These are phyloP conservation scores for Branchellion lobata DNA, from an alignment of 2,888 invertebrate genomes.

Conservation along the genomic window DNA sequence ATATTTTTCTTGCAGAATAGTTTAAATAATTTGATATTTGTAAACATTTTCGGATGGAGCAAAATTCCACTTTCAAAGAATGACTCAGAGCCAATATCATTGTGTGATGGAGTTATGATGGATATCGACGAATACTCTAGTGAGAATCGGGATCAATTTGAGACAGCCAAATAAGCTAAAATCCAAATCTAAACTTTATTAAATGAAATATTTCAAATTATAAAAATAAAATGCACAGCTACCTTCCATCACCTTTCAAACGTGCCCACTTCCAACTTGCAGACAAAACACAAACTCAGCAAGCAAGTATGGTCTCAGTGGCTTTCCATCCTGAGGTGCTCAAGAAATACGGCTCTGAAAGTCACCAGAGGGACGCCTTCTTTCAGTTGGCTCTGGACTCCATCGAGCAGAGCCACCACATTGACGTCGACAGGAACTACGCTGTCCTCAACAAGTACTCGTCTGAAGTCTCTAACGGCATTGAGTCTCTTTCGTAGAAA, in stretches of 20 bases:
- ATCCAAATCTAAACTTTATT: too few relatives aligned
- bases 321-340: slow-evolving; percentile 20
- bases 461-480: neutral
- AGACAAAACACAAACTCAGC: neutral
- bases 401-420: neutral
- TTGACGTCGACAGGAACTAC: neutral
- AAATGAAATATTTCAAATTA: too few relatives aligned
- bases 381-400: slow-evolving; percentile 2
- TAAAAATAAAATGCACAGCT: too few relatives aligned
- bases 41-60: slow-evolving; percentile 20
- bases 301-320: slow-evolving; percentile 5
- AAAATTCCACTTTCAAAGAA: neutral
- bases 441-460: neutral
- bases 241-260: too few relatives aligned
- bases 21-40: neutral
- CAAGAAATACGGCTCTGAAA: neutral
- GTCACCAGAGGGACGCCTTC: neutral
- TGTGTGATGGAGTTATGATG: slow-evolving; percentile 17
- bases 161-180: too few relatives aligned
- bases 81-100: neutral
- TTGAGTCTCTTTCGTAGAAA: neutral
- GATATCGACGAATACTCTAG: neutral
- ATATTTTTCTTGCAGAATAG: too few relatives aligned
- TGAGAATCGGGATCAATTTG: neutral
- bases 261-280: too few relatives aligned